Conservation (phyloP, 2,113 vertebrate genomes). For the Rhinoderma darwinii region DNA sequence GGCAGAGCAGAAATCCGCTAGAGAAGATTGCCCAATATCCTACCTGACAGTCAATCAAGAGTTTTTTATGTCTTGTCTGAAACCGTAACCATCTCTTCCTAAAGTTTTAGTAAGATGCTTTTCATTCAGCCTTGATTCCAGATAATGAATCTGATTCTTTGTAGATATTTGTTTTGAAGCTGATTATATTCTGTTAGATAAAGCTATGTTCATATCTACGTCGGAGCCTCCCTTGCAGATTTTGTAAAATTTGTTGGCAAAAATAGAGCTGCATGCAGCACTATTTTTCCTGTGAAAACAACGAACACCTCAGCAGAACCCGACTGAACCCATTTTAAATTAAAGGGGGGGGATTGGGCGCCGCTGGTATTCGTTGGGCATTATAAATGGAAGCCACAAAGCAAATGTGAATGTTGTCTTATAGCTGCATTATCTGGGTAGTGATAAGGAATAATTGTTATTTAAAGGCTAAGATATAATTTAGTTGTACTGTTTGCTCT, state of each 20-base stretch:
- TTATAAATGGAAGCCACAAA: no score
- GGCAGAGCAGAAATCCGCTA: not conserved
- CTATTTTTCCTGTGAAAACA: no score
- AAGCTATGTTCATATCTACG: no score
- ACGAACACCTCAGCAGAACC: no score
- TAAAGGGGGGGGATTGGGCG: no score
- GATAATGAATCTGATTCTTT: constrained; percentile 33
- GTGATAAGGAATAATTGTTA: not conserved
- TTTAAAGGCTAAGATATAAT: not conserved
- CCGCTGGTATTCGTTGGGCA: no score
- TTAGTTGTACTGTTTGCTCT: not conserved
- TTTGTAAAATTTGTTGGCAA: no score
- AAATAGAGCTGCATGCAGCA: no score
- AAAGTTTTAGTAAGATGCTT: constrained; percentile 13
- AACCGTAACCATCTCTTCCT: constrained; percentile 26
- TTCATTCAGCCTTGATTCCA: constrained; percentile 6
- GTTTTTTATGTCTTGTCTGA: constrained; percentile 46
- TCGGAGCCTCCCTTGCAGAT: no score
- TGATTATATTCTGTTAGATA: not conserved
- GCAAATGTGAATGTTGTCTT: no score
- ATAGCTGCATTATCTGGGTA: not conserved
- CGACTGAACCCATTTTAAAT: no score
- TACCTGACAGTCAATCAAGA: constrained; percentile 45
- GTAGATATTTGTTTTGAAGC: constrained; percentile 19
- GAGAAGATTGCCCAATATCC: constrained; percentile 38